Percentiles rank a stretch among this genome's conserved stretches.
Conservation (phyloP, 2,888 invertebrate species). For the Patella caerulea region DNA sequence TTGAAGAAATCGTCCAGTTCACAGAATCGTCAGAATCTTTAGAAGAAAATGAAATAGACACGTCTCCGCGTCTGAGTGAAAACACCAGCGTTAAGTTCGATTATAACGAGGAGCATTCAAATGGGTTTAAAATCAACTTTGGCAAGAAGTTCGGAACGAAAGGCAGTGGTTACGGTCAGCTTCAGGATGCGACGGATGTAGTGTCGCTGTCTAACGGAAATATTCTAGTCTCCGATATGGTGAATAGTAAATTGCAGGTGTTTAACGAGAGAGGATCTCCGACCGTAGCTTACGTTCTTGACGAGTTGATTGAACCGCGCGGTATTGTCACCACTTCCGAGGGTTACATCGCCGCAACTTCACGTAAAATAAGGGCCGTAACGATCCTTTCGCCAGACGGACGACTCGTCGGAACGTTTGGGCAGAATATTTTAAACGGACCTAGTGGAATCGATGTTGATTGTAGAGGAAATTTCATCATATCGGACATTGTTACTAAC, state of each 20-base stretch:
- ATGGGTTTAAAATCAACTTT: slow-evolving; percentile 5
- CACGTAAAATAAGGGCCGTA: slow-evolving; percentile 47
- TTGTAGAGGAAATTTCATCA: slow-evolving; percentile 67
- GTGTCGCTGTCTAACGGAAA: slow-evolving; percentile 39
- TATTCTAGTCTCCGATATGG: slow-evolving; percentile 57
- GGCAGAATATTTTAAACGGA: slow-evolving; percentile 47
- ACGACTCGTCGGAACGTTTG: slow-evolving; percentile 44
- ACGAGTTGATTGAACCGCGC: slow-evolving; percentile 52
- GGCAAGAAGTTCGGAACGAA: slow-evolving; percentile 38
- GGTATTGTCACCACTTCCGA: slow-evolving; percentile 43
- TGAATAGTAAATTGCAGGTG: slow-evolving; percentile 51
- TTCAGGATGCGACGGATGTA: slow-evolving; percentile 46
- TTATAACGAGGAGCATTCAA: not conserved
- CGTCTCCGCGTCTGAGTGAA: not conserved
- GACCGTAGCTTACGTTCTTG: slow-evolving; percentile 39
- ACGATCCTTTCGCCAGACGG: slow-evolving; percentile 45
- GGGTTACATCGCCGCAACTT: slow-evolving; percentile 53
- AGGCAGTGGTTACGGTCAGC: slow-evolving; percentile 37
- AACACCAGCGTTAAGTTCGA: not conserved
- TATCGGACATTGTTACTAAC: slow-evolving; percentile 72
- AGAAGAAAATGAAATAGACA: not conserved
- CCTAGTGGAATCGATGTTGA: slow-evolving; percentile 61
- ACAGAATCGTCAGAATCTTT: not conserved
- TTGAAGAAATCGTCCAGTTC: not conserved
- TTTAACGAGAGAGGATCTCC: slow-evolving; percentile 49